phyloP scores from a whole-genome alignment of 2,113 vertebrate species.

The Romanogobio albipinnatus region DNA sequence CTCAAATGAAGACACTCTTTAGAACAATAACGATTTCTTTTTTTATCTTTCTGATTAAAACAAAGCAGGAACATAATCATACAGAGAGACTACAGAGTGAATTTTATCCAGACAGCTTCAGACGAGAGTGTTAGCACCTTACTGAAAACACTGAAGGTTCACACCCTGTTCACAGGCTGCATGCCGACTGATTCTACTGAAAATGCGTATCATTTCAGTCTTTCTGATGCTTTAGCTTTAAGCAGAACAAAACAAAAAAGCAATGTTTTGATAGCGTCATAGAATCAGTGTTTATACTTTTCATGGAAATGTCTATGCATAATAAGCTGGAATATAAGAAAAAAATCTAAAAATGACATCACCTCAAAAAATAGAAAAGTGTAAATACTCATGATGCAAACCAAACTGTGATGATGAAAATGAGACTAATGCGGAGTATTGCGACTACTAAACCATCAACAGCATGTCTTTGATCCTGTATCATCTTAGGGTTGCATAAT shows the following conservation, averaged over 20 bases:
- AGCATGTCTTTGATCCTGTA: conserved; percentile 36
- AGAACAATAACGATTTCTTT: background rate
- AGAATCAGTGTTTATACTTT: background rate
- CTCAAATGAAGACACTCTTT: background rate
- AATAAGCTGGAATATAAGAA: background rate
- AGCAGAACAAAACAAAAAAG: background rate
- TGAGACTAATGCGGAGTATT: background rate
- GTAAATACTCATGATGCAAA: background rate
- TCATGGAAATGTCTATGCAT: background rate
- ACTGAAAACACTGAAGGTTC: background rate
- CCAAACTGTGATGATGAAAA: background rate
- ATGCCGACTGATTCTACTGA: background rate
- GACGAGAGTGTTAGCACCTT: background rate
- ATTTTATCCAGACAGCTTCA: background rate
- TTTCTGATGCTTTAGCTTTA: background rate
- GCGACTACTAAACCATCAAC: conserved; percentile 14
- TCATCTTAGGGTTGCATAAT: conserved; percentile 49
- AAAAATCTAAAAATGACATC: background rate
- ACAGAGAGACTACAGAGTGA: background rate
- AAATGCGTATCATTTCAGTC: background rate
- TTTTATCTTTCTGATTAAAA: background rate
- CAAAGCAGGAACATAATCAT: background rate
- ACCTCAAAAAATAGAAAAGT: background rate
- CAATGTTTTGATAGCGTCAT: background rate
- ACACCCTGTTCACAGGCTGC: background rate